Percentiles rank a stretch among this genome's conserved stretches.
Evolutionary conservation across 2,797 vertebrate species (phyloP).

Genomic region (Ispidina picta): DNA sequence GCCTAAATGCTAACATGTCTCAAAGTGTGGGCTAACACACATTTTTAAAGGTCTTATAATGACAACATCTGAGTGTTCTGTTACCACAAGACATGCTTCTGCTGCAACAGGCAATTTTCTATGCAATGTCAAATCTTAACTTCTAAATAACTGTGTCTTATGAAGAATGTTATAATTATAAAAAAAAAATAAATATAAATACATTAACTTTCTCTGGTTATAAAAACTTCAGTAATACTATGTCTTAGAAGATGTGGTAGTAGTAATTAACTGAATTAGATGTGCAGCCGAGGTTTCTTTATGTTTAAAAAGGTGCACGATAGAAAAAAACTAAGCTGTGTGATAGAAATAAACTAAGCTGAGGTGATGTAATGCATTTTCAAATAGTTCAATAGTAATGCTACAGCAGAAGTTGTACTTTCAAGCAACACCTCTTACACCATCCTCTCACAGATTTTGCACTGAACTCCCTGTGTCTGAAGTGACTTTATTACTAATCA

Average conservation of each 20-base stretch:
- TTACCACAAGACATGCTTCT: not conserved
- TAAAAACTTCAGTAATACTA: not conserved
- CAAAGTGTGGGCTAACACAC: not conserved
- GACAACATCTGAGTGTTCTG: not conserved
- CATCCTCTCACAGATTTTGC: not conserved
- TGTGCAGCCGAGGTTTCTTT: rapidly evolving
- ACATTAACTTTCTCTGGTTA: not conserved
- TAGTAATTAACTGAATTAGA: not conserved
- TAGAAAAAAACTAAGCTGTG: not conserved
- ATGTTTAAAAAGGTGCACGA: not conserved
- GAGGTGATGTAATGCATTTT: not conserved
- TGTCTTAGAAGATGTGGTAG: not conserved
- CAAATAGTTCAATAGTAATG: not conserved
- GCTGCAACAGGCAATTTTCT: not conserved
- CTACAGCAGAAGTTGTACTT: not conserved
- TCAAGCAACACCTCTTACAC: not conserved
- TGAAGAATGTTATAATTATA: not conserved
- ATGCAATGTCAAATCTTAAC: not conserved
- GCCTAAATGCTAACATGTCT: not conserved
- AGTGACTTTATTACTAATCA: not conserved
- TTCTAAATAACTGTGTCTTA: not conserved
- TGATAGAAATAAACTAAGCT: not conserved
- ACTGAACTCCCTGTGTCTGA: not conserved
- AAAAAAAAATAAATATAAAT: not conserved
- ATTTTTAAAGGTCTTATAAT: not conserved